A percentile compares a stretch with the other conserved stretches of the same genome.
Evolutionary conservation across 1,140 invertebrate genomes (phyloP).

Genomic region (Brachionus plicatilis): DNA sequence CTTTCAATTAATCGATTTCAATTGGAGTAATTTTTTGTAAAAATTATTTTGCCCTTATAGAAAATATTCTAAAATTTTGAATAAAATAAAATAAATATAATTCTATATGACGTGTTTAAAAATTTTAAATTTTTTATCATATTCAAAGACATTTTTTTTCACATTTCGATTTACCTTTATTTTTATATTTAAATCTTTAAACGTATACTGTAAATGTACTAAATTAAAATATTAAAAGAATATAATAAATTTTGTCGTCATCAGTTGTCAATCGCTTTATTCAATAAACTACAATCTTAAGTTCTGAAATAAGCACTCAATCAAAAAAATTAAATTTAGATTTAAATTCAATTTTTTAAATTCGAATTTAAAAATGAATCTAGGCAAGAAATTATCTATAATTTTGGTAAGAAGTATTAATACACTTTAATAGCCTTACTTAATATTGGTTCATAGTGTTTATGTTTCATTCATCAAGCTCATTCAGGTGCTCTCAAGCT

Average conservation of each 20-base stretch:
- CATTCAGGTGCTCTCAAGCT: conserved; percentile 25
- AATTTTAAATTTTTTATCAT: not conserved
- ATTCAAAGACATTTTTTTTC: not conserved
- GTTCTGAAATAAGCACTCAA: not conserved
- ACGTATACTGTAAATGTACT: not conserved
- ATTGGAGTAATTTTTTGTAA: not conserved
- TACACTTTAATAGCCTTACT: not conserved
- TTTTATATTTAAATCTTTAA: not conserved
- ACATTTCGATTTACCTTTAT: not conserved
- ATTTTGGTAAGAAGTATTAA: not conserved
- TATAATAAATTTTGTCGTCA: not conserved
- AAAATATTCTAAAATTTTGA: not conserved
- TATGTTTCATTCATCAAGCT: not conserved
- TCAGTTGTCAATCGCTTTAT: not conserved
- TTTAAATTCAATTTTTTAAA: not conserved
- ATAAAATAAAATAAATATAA: not conserved
- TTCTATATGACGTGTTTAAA: not conserved
- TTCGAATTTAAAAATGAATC: not conserved
- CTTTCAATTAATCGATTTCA: too few species aligned
- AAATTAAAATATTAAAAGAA: not conserved
- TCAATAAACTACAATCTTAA: not conserved
- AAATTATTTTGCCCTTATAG: not conserved
- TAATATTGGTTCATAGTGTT: not conserved
- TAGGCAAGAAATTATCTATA: not conserved
- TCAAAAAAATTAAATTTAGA: not conserved